Percentiles rank a stretch among this genome's conserved stretches.
These are phyloP conservation scores for Callyntrura guangdongensis DNA, from an alignment of 2,888 invertebrate species.

Conservation along the genomic window DNA sequence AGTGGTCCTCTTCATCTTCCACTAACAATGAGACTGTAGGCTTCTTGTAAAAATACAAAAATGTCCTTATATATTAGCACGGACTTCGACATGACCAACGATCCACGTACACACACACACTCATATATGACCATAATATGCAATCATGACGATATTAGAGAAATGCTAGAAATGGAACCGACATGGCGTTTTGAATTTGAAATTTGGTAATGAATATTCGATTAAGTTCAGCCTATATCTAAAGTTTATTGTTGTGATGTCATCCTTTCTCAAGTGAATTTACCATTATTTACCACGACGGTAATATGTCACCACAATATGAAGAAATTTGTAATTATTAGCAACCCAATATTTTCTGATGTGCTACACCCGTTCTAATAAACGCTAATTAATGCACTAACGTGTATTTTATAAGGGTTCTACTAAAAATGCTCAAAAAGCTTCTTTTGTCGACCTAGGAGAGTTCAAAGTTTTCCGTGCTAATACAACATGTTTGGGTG, in stretches of 20 bases:
- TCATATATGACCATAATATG: not conserved
- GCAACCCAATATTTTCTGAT: not conserved
- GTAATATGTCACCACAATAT: not conserved
- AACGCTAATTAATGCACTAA: no score
- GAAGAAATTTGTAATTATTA: not conserved
- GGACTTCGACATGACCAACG: slow-evolving; percentile 16
- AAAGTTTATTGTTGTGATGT: not conserved
- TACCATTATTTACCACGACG: no score
- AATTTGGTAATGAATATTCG: not conserved
- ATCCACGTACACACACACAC: not conserved
- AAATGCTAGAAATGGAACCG: not conserved
- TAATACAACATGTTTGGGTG: not conserved
- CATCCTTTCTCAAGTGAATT: not conserved
- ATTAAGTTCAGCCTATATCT: not conserved
- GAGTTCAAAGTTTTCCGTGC: not conserved
- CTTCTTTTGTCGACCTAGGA: not conserved
- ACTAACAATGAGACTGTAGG: not conserved
- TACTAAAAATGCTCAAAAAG: not conserved
- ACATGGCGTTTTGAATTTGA: not conserved
- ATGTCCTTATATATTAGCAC: slow-evolving; percentile 17
- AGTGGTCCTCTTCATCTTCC: slow-evolving; percentile 54
- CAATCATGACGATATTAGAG: not conserved
- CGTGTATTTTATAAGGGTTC: no score
- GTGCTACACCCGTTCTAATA: not conserved
- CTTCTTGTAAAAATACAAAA: slow-evolving; percentile 14